Percentiles rank a stretch among this genome's conserved stretches.
phyloP scores from a whole-genome alignment of 2,797 vertebrate species.

The Mergus octosetaceus region DNA sequence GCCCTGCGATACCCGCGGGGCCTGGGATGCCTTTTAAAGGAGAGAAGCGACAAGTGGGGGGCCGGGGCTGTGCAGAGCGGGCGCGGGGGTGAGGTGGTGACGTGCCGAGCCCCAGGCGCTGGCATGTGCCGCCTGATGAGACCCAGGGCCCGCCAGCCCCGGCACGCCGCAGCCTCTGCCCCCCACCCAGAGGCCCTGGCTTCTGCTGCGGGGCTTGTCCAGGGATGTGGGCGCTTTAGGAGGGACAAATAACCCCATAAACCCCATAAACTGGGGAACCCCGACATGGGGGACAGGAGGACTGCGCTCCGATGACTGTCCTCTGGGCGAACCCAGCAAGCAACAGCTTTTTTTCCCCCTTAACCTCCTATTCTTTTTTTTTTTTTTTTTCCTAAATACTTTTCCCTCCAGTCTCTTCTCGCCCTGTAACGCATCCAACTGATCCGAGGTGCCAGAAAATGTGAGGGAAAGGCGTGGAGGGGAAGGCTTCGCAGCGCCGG shows the following conservation, averaged over 20 bases:
- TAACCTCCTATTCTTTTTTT: neutral
- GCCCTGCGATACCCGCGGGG: neutral
- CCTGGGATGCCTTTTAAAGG: slow-evolving; percentile 48
- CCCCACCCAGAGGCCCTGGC: neutral
- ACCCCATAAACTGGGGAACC: neutral
- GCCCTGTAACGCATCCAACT: neutral
- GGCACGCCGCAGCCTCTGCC: rapidly evolving
- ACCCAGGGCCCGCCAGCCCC: slow-evolving; percentile 5
- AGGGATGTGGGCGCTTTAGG: neutral
- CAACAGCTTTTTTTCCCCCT: neutral
- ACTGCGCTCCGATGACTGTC: rapidly evolving
- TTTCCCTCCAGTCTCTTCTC: neutral
- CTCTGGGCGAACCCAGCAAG: neutral
- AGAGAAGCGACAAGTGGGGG: neutral
- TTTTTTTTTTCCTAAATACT: neutral
- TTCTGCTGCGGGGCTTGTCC: neutral
- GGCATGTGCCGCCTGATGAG: slow-evolving; percentile 58
- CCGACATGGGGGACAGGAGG: rapidly evolving
- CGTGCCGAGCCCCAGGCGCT: neutral
- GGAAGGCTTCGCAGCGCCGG: neutral
- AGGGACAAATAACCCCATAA: neutral
- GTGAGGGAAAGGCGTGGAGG: neutral
- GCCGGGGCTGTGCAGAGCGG: neutral
- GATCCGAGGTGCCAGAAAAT: neutral
- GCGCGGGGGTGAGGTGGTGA: neutral